A percentile compares a stretch with the other conserved stretches of the same genome.
phyloP scores from a whole-genome alignment of 37 sponge, comb jelly and placozoan genomes.

The Eunapius fragilis region DNA sequence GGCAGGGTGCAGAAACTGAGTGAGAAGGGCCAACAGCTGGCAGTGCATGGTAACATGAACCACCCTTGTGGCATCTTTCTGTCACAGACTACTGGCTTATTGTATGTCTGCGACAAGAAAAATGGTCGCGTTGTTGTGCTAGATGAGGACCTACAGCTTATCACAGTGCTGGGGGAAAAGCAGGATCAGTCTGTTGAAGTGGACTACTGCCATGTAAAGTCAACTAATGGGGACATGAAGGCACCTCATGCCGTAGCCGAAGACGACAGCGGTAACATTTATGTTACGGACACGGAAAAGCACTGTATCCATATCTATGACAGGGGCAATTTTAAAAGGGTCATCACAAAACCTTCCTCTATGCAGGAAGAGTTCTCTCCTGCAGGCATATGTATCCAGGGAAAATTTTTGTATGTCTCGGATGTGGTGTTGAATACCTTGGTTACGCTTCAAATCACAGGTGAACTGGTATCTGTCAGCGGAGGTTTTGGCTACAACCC shows the following conservation, averaged over 20 bases:
- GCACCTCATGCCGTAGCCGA: conserved; percentile 25
- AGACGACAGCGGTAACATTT: conserved; percentile 7
- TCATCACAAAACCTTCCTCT: not conserved
- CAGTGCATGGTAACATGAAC: not conserved
- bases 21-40: not conserved
- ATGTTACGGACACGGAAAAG: conserved; percentile 12
- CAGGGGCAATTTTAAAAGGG: not conserved
- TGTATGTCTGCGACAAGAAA: conserved; percentile 41
- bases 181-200: not conserved
- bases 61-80: conserved; percentile 19
- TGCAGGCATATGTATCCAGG: conserved; percentile 19
- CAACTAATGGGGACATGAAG: not conserved
- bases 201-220: not conserved
- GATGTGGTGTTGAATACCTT: conserved; percentile 14
- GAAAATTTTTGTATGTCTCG: conserved; percentile 20
- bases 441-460: conserved; percentile 12
- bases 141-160: conserved; percentile 11
- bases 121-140: conserved; percentile 15
- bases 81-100: not conserved
- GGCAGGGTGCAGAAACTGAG: conserved; percentile 29
- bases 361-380: conserved; percentile 10
- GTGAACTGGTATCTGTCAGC: conserved; percentile 11
- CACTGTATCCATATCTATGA: conserved; percentile 20
- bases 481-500: conserved; percentile 16
- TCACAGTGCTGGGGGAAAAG: conserved; percentile 7